phyloP scores from a whole-genome alignment of 2,113 vertebrate species.

The Neomonachus schauinslandi region DNA sequence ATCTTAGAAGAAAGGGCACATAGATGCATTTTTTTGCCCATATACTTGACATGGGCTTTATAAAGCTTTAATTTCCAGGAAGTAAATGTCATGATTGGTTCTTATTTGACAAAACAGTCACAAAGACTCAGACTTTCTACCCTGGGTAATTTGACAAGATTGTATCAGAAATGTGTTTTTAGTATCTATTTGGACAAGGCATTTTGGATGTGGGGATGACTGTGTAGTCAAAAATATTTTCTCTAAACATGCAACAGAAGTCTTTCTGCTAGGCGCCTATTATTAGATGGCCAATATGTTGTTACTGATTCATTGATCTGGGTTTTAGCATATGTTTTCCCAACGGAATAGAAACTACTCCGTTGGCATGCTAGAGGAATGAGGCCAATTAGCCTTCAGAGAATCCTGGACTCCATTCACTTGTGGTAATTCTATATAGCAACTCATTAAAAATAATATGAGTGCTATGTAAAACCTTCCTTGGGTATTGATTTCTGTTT shows the following conservation, averaged over 20 bases:
- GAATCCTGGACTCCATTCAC: slow-evolving; percentile 49
- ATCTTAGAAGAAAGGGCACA: neutral
- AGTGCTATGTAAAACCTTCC: slow-evolving; percentile 58
- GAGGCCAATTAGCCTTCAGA: slow-evolving; percentile 63
- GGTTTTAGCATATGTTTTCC: slow-evolving; percentile 65
- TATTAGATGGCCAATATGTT: slow-evolving; percentile 51
- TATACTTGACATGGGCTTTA: neutral
- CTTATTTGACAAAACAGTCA: slow-evolving; percentile 2
- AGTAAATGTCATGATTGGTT: neutral
- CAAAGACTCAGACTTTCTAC: neutral
- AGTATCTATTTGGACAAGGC: neutral
- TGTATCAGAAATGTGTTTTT: slow-evolving; percentile 14
- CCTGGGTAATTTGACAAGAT: neutral
- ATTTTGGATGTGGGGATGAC: neutral
- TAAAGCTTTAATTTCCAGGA: slow-evolving; percentile 53
- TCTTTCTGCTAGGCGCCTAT: neutral
- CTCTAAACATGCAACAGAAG: neutral
- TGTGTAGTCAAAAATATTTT: slow-evolving; percentile 15
- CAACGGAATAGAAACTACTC: slow-evolving; percentile 58
- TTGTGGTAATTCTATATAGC: slow-evolving; percentile 39
- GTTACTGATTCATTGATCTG: slow-evolving; percentile 67
- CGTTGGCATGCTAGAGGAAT: slow-evolving; percentile 38
- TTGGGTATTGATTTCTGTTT: slow-evolving; percentile 69
- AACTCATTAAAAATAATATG: slow-evolving; percentile 72
- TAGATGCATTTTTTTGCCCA: neutral